These are phyloP conservation scores for Ecliptopera silaceata DNA, from an alignment of 2,888 invertebrate species.

Conservation along the genomic window DNA sequence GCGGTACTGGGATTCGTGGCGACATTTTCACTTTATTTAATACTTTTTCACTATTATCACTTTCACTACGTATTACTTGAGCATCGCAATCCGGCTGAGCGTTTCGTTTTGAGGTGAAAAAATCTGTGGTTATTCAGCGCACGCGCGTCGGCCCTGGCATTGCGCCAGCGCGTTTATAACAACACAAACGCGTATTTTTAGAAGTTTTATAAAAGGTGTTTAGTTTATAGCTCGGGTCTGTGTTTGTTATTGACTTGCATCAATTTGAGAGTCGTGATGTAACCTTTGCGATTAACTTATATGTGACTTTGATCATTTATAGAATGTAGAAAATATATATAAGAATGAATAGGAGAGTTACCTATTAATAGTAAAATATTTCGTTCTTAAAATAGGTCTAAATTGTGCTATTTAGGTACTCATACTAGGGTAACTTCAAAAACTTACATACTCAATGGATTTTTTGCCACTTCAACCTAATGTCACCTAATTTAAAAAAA, in stretches of 20 bases:
- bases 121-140: constrained; percentile 72
- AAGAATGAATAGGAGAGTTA: background rate
- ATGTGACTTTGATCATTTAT: background rate
- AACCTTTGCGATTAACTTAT: background rate
- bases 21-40: constrained; percentile 78
- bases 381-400: too few relatives aligned
- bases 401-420: too few relatives aligned
- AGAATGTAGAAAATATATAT: background rate
- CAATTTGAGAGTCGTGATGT: constrained; percentile 21
- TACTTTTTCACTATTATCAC: constrained; percentile 49
- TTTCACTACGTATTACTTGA: constrained; percentile 56
- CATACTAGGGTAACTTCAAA: too few relatives aligned
- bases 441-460: too few relatives aligned
- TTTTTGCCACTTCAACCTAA: too few relatives aligned
- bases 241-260: constrained; percentile 53
- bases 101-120: constrained; percentile 67
- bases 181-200: constrained; percentile 78
- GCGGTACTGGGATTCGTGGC: constrained; percentile 84
- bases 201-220: constrained; percentile 77
- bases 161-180: constrained; percentile 74
- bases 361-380: too few relatives aligned
- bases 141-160: constrained; percentile 64
- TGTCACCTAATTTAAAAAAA: too few relatives aligned
- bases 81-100: constrained; percentile 58
- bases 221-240: constrained; percentile 52